Conservation (phyloP, 2,797 vertebrate species). For the Dendrocincla tyrannina region DNA sequence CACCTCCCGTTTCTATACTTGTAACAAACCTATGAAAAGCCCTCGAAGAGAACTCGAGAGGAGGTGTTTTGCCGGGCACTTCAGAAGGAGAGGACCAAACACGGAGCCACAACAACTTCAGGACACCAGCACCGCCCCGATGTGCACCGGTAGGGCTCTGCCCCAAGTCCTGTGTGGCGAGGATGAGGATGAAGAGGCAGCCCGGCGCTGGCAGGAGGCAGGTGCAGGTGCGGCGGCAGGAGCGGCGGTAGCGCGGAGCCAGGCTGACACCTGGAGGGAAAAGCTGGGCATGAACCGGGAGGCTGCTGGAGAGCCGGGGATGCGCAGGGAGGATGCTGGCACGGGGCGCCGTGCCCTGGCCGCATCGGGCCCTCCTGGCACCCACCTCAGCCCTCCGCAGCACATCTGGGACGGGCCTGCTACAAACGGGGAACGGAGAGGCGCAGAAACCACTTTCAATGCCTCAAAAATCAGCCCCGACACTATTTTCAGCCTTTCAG, state of each 20-base stretch:
- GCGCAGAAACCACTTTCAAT: fast-evolving
- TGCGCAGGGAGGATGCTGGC: not conserved
- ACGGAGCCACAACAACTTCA: no score
- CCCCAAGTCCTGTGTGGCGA: not conserved
- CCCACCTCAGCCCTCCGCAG: not conserved
- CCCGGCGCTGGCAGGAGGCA: not conserved
- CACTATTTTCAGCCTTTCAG: not conserved
- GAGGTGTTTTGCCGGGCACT: not conserved
- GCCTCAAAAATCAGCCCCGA: not conserved
- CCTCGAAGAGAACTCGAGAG: not conserved
- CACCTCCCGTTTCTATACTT: not conserved
- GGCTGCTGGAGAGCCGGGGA: not conserved
- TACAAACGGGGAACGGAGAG: fast-evolving
- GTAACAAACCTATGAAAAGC: fast-evolving
- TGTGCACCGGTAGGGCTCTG: no score
- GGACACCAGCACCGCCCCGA: not conserved
- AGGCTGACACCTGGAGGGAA: slow-evolving; percentile 69
- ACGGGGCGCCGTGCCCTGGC: not conserved
- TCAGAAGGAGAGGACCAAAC: not conserved
- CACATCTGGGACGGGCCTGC: no score
- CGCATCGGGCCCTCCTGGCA: not conserved
- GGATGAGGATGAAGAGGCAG: not conserved
- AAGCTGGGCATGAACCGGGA: not conserved
- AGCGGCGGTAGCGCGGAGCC: not conserved
- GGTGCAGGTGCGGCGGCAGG: not conserved